Conservation (phyloP, 2,113 vertebrate genomes). For the Grallaria varia region DNA sequence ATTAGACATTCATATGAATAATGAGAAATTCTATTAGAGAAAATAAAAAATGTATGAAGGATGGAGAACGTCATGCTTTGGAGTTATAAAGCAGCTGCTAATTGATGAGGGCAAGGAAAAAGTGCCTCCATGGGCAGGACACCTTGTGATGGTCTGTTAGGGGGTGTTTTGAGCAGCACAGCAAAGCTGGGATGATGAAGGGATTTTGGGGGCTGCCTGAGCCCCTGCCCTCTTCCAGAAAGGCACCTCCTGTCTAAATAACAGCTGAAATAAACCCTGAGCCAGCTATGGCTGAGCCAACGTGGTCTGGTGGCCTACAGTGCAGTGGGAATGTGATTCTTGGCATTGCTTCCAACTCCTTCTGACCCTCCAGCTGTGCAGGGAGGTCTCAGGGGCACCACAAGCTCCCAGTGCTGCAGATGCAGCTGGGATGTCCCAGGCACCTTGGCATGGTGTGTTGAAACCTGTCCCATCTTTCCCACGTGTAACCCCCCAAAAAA, state of each 20-base stretch:
- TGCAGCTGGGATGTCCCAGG: no score
- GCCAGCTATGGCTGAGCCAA: fast-evolving
- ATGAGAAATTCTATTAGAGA: slow-evolving; percentile 66
- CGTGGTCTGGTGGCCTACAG: fast-evolving
- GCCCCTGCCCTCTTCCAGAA: neutral
- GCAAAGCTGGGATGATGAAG: neutral
- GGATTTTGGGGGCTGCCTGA: neutral
- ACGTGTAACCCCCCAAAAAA: fast-evolving
- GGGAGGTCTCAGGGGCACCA: neutral
- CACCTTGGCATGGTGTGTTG: neutral
- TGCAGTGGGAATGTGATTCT: no score
- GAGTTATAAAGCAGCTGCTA: slow-evolving; percentile 33
- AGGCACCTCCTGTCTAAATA: neutral
- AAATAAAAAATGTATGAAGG: slow-evolving; percentile 63
- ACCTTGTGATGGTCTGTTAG: neutral
- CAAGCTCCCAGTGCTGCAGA: neutral
- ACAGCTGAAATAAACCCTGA: neutral
- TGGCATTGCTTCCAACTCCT: neutral
- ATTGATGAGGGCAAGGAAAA: neutral
- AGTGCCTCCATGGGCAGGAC: neutral
- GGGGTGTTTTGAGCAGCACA: neutral
- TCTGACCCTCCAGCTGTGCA: fast-evolving
- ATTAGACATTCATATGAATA: slow-evolving; percentile 60
- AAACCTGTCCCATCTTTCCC: neutral
- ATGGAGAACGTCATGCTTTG: slow-evolving; percentile 17